phyloP scores from a whole-genome alignment of 2,797 vertebrate genomes.

The Decapterus maruadsi region DNA sequence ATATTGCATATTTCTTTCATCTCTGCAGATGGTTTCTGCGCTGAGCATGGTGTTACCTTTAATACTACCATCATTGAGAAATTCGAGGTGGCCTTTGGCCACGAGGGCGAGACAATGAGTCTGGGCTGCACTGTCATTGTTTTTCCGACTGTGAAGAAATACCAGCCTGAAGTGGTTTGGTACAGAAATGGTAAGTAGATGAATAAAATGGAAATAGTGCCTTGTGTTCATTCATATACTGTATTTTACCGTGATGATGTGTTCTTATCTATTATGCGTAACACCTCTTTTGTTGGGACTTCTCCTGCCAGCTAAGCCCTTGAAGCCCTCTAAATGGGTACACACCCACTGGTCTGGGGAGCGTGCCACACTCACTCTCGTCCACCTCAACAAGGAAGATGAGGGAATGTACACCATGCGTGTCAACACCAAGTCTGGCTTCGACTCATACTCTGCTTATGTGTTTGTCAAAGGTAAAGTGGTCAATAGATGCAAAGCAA shows the following conservation, averaged over 20 bases:
- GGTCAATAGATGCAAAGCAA: background rate
- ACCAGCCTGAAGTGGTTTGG: conserved; percentile 95
- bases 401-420: conserved; percentile 96
- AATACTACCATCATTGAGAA: conserved; percentile 93
- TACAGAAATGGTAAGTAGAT: conserved; percentile 86
- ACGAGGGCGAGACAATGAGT: conserved; percentile 95
- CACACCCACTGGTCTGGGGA: conserved; percentile 93
- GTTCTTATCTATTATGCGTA: background rate
- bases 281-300: background rate
- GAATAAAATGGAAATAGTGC: background rate
- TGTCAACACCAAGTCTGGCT: conserved; percentile 94
- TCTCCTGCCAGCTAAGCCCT: conserved; percentile 83
- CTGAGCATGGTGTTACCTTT: conserved; percentile 94
- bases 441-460: conserved; percentile 92
- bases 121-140: conserved; percentile 95
- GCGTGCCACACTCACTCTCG: conserved; percentile 90
- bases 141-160: conserved; percentile 94
- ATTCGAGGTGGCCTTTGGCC: conserved; percentile 94
- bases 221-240: background rate
- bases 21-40: conserved; percentile 88
- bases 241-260: background rate
- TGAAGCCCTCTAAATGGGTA: conserved; percentile 94
- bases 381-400: conserved; percentile 98
- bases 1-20: background rate
- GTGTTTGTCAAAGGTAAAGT: conserved; percentile 94